Percentiles rank a stretch among this genome's conserved stretches.
phyloP scores from a whole-genome alignment of 2,888 invertebrate genomes.

The Tetanocera ferruginea region DNA sequence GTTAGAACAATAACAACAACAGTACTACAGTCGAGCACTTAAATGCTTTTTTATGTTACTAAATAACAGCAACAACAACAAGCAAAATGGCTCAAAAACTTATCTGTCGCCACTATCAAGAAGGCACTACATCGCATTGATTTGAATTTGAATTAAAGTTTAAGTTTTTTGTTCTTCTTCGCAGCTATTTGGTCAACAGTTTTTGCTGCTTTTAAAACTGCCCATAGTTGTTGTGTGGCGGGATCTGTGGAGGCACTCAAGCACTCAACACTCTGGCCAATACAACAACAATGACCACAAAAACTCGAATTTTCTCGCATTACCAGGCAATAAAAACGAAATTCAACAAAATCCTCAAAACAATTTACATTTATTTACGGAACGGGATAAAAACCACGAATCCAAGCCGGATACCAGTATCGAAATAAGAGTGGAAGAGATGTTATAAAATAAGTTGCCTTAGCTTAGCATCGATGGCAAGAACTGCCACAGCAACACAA shows the following conservation, averaged over 20 bases:
- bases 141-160: slow-evolving; percentile 31
- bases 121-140: neutral
- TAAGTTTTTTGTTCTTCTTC: neutral
- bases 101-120: slow-evolving; percentile 7
- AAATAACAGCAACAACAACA: neutral
- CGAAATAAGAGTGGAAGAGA: no score
- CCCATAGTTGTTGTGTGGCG: neutral
- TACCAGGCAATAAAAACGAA: slow-evolving; percentile 43
- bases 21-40: neutral
- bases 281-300: neutral
- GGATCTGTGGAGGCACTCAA: neutral
- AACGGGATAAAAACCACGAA: slow-evolving; percentile 24
- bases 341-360: slow-evolving; percentile 41
- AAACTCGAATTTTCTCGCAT: slow-evolving; percentile 39
- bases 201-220: neutral
- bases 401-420: no score
- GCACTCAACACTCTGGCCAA: neutral
- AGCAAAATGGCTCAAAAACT: neutral
- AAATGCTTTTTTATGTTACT: slow-evolving; percentile 13
- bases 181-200: neutral
- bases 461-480: no score
- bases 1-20: neutral
- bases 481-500: no score
- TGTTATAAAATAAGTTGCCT: no score
- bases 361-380: slow-evolving; percentile 43